Base-by-base conservation (phyloP, 2,113 vertebrate species). In the Lathamus discolor region DNA sequence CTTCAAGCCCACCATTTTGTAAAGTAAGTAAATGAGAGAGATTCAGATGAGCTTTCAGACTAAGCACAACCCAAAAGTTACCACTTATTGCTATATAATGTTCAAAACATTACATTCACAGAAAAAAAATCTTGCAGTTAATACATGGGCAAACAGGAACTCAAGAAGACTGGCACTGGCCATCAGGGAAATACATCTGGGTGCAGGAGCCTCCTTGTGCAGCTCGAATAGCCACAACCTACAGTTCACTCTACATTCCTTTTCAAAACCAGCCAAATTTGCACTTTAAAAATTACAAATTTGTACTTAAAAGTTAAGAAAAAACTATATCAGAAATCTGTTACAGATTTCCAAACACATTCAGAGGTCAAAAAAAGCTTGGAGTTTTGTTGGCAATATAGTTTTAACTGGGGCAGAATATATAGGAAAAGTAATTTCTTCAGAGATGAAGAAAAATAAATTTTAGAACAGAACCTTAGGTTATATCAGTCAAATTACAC, bases 401-500 rank as follows among this genome's bases (percentile, higher is more conserved):
- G 23, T 75, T 61, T 84, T 46, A 62, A 37, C 28, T 17, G 31
- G 37, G 49, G 41, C 37, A 80, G 39, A 91, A 95, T 63, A 29
- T 12, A 67, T 7, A 41, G 9, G 49, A 77, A 93, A 83, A 72
- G 31, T 24, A 54, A 83, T 88, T 90, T 88, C 46, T 88, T 70
- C 5, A 7, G 39, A 80, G 54, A 43, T 7, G 7, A 19, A 92
- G 37, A 92, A 82, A 87, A 90, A 84, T 29, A 66, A 43, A 27
- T 74, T 92, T 94, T 57, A 33, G 43, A 49, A 49, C 20, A 68
- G 61, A 92, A 93, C 48, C 12, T 86, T 28, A 68, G 68, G 39
- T 77, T 86, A 4, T 35, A 35, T 51, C 77, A 44, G 31, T 4
- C 67, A 35, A 81, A 72, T 80, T 82, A 48, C 68, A 77, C 33